Evolutionary conservation across 2,888 invertebrate species (phyloP).

Genomic region (Ptychoptera albimana): DNA sequence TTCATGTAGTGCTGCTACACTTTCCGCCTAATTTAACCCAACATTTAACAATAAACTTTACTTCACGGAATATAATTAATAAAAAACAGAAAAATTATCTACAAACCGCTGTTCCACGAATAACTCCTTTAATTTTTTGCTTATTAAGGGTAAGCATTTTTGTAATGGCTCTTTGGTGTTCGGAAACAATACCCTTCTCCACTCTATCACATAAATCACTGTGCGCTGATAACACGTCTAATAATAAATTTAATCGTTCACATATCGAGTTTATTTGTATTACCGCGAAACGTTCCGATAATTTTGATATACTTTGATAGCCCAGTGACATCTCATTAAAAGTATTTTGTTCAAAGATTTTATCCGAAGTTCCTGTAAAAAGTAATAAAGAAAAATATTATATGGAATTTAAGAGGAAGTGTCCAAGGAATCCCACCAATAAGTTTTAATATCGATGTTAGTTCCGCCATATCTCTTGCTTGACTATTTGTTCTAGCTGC

Average conservation of each 20-base stretch:
- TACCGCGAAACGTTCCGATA: constrained; percentile 12
- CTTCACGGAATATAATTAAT: constrained; percentile 1
- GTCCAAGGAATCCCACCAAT: constrained; percentile 8
- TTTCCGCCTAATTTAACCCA: constrained; percentile 32
- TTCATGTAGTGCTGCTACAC: constrained; percentile 41
- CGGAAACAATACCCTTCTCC: constrained; percentile 41
- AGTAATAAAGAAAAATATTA: not conserved
- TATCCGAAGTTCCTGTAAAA: constrained; percentile 10
- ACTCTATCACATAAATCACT: constrained; percentile 41
- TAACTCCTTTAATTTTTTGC: constrained; percentile 44
- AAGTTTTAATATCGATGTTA: constrained; percentile 13
- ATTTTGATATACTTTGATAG: constrained; percentile 12
- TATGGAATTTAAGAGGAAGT: not conserved
- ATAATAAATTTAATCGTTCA: constrained; percentile 13
- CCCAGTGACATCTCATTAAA: constrained; percentile 12
- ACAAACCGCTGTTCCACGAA: constrained; percentile 41
- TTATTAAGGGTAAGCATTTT: constrained; percentile 45
- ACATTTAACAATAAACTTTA: constrained; percentile 8
- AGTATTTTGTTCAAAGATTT: constrained; percentile 11
- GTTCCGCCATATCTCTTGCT: constrained; percentile 14
- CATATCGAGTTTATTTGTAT: constrained; percentile 13
- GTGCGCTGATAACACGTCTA: constrained; percentile 14
- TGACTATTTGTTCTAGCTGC: constrained; percentile 12
- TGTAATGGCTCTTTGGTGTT: constrained; percentile 42
- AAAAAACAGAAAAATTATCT: not conserved